Conservation (phyloP, 2,113 vertebrate genomes). For the Dicentrarchus labrax region DNA sequence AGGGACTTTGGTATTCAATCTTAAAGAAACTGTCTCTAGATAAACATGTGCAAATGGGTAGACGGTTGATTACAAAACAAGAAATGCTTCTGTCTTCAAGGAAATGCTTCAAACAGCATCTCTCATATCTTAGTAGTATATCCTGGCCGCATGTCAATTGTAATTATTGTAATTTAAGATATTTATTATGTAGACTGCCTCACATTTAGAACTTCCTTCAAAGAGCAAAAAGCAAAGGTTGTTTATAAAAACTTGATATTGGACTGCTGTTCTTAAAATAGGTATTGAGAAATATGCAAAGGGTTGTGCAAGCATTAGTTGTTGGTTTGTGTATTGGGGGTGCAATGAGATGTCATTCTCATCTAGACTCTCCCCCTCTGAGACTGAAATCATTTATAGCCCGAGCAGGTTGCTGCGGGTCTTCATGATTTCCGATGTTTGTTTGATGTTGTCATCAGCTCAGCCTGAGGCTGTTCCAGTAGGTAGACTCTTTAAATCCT, state of each 20-base stretch:
- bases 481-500: constrained; percentile 43
- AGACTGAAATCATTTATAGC: constrained; percentile 57
- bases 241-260: constrained; percentile 20
- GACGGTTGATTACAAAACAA: background rate
- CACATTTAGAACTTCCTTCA: background rate
- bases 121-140: background rate
- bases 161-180: background rate
- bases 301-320: background rate
- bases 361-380: constrained; percentile 44
- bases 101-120: background rate
- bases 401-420: constrained; percentile 31
- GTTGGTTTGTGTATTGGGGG: background rate
- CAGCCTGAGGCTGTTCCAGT: constrained; percentile 53
- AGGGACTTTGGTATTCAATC: background rate
- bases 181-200: background rate
- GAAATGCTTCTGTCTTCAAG: background rate
- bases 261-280: background rate
- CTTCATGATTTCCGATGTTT: constrained; percentile 33
- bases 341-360: constrained; percentile 48
- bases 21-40: too few relatives aligned
- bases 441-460: constrained; percentile 57
- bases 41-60: background rate
- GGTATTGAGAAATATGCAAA: constrained; percentile 5
- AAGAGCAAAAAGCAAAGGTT: background rate
- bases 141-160: background rate